These are phyloP conservation scores for Cephus sareptanus DNA, from an alignment of 2,888 invertebrate species.

Conservation along the genomic window DNA sequence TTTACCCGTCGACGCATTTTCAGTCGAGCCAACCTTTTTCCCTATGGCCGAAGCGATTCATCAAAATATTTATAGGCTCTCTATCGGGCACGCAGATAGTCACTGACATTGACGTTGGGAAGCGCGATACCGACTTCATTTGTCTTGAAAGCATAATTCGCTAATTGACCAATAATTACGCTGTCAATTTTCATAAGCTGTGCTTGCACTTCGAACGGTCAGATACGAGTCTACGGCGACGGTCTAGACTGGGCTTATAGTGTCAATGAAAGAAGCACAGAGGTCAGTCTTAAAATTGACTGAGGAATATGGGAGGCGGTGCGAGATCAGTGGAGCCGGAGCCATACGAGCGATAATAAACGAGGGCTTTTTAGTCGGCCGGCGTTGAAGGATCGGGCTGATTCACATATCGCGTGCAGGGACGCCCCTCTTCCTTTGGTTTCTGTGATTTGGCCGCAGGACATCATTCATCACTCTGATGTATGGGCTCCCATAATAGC, in stretches of 20 bases:
- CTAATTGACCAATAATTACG: neutral
- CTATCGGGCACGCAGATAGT: neutral
- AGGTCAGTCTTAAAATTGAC: neutral
- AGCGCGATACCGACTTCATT: neutral
- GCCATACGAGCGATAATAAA: slow-evolving; percentile 37
- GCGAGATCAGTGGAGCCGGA: neutral
- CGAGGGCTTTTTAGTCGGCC: slow-evolving; percentile 44
- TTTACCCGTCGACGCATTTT: neutral
- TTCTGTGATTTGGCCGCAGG: slow-evolving; percentile 44
- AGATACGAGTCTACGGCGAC: neutral
- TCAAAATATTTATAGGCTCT: neutral
- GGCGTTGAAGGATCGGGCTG: slow-evolving; percentile 51
- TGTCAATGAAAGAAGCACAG: neutral
- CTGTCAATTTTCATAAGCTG: neutral
- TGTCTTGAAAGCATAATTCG: neutral
- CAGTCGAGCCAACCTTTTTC: neutral
- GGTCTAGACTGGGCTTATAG: neutral
- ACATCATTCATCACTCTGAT: slow-evolving; percentile 57
- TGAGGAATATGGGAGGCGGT: neutral
- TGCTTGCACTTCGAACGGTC: neutral
- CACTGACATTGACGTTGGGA: neutral
- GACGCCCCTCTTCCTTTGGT: slow-evolving; percentile 42
- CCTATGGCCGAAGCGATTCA: neutral
- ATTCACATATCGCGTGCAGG: slow-evolving; percentile 55
- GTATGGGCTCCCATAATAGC: slow-evolving; percentile 50